Evolutionary conservation across 2,113 vertebrate genomes (phyloP).

Genomic region (Spermophilus dauricus): DNA sequence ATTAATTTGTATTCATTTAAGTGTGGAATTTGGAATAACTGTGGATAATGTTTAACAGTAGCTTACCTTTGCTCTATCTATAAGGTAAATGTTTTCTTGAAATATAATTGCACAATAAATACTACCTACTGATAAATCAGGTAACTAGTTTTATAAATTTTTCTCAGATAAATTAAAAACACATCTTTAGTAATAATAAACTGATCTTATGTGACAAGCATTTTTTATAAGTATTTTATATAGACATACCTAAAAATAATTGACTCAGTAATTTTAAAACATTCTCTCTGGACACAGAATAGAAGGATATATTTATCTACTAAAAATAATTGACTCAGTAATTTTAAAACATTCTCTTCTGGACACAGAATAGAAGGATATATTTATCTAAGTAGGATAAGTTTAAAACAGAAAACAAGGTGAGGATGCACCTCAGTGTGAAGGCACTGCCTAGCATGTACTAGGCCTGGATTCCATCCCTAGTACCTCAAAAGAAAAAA

Average conservation of each 20-base stretch:
- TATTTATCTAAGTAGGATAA: neutral
- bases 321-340: conserved; percentile 17
- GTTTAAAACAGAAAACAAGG: neutral
- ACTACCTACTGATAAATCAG: neutral
- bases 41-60: neutral
- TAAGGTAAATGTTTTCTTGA: conserved; percentile 3
- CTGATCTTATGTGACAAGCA: neutral
- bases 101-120: conserved; percentile 15
- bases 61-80: neutral
- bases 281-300: neutral
- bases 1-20: conserved; percentile 5
- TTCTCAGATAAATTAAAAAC: conserved; percentile 20
- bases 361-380: neutral
- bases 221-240: conserved; percentile 5
- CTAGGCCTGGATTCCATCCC: neutral
- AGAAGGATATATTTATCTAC: neutral
- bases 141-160: neutral
- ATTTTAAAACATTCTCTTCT: conserved; percentile 36
- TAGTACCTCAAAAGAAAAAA: neutral
- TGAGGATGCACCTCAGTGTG: neutral
- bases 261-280: neutral
- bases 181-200: neutral
- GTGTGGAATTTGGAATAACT: neutral
- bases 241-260: conserved; percentile 47
- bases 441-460: neutral